Evolutionary conservation across 2,888 invertebrate species (phyloP), one percentile per base, ranked within the genome.

Genomic region (Miltochrista miniata): DNA sequence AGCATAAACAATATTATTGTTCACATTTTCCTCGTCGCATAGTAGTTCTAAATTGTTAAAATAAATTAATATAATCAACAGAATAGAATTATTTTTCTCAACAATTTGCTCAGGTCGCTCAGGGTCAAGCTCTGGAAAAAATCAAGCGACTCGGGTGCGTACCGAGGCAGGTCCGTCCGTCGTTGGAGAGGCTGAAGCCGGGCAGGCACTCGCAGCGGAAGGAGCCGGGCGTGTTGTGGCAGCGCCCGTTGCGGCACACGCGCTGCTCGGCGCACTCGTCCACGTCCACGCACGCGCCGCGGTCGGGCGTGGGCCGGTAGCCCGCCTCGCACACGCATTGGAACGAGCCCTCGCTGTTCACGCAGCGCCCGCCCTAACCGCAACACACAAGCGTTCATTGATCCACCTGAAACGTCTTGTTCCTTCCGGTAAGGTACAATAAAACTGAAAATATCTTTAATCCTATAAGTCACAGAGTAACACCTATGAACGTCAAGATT

Each of bases 311-410:
- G 83, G 61, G 93, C 0, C 94, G 93, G 85, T 96, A 96, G 9
- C 97, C 97, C 5, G 93, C 93, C 51, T 96, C 95, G 82, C 97
- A 97, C 65, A 96, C 95, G 84, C 97, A 97, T 35, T 93, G 93
- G 89, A 96, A 97, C 0, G 96, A 96, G 0, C 97, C 97, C 18
- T 94, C 92, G n/a, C 95, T 95, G 85, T 97, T 97, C 48, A 96
- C 92, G 79, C 97, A 97, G 11, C 94, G 93, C 0, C 97, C 97
- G 31, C 96, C 96, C 79, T 95, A n/a, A n/a, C n/a, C n/a, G 92
- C 39, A 24, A 18, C 1, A 37, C 15, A 30, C 12, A 7, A 9
- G 2, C 12, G 7, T 9, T n/a, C n/a, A n/a, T n/a, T n/a, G n/a
- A n/a, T n/a, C n/a, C n/a, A n/a, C n/a, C n/a, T n/a, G n/a, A n/a